A percentile compares a stretch with the other conserved stretches of the same genome.
Conservation (phyloP, 2,888 invertebrate species). For the Eremobia ochroleuca region DNA sequence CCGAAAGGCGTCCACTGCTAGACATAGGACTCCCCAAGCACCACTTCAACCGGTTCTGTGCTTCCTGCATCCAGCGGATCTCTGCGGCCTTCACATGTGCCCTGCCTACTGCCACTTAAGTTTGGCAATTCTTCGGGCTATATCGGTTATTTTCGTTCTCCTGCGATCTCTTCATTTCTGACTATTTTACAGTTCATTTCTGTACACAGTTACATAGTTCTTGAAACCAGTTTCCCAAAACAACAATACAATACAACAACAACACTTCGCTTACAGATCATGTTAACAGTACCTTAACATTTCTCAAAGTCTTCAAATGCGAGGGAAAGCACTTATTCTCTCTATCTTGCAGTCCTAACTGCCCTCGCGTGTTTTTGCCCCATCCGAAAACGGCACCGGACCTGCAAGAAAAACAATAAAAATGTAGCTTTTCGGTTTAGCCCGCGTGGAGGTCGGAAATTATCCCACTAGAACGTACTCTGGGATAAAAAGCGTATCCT, state of each 20-base stretch:
- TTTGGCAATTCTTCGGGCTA: neutral
- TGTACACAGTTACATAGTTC: neutral
- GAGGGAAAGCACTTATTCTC: constrained; percentile 93
- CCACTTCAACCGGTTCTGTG: no score
- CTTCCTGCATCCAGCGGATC: no score
- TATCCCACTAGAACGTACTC: neutral
- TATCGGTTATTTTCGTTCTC: neutral
- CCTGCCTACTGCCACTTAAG: neutral
- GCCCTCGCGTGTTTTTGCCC: constrained; percentile 96
- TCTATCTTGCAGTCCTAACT: constrained; percentile 95
- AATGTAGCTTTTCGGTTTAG: neutral
- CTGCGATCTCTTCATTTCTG: neutral
- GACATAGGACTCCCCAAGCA: no score
- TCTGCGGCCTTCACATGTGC: no score
- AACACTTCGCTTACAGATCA: constrained; percentile 33
- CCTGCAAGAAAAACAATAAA: constrained; percentile 74
- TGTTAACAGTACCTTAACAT: constrained; percentile 90
- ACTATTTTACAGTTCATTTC: neutral
- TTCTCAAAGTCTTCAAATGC: constrained; percentile 94
- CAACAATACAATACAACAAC: no score
- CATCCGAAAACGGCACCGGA: constrained; percentile 96
- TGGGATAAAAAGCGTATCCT: neutral
- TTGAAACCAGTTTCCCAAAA: neutral
- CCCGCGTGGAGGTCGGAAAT: neutral
- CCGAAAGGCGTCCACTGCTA: no score